Conservation (phyloP, 2,888 invertebrate species). For the Artemia sp. region DNA sequence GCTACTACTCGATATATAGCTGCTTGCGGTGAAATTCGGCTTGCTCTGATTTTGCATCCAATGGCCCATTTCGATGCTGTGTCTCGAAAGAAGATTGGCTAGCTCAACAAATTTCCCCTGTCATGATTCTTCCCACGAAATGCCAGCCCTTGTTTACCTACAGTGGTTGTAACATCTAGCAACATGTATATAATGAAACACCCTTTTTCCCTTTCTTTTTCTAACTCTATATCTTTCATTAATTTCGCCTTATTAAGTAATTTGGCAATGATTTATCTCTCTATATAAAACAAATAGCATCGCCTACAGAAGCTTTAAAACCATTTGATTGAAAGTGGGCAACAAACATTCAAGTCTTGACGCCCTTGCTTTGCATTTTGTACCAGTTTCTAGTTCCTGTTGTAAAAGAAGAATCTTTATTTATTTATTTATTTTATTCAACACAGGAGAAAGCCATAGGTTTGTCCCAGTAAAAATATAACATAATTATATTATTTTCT, state of each 20-base stretch:
- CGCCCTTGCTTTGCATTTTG: constrained; percentile 1
- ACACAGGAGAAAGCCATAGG: too few species aligned
- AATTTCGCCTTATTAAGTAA: background rate
- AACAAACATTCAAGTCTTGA: background rate
- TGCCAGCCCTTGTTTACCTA: background rate
- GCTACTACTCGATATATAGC: background rate
- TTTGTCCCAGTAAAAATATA: too few species aligned
- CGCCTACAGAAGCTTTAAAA: background rate
- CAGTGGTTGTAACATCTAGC: background rate
- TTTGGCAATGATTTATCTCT: background rate
- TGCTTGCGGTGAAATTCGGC: background rate
- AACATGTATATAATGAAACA: background rate
- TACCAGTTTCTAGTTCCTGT: background rate
- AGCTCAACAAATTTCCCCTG: background rate
- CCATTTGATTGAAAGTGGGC: background rate
- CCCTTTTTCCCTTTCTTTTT: background rate
- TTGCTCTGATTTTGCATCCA: background rate
- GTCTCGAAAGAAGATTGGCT: too few species aligned
- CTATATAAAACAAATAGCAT: background rate
- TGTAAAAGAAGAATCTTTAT: background rate
- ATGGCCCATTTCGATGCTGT: background rate
- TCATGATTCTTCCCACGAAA: background rate
- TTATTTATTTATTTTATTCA: too few species aligned
- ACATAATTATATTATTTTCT: too few species aligned
- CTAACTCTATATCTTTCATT: background rate